Conservation (phyloP, 2,888 invertebrate genomes). For the Eueremaeus valkanovi region DNA sequence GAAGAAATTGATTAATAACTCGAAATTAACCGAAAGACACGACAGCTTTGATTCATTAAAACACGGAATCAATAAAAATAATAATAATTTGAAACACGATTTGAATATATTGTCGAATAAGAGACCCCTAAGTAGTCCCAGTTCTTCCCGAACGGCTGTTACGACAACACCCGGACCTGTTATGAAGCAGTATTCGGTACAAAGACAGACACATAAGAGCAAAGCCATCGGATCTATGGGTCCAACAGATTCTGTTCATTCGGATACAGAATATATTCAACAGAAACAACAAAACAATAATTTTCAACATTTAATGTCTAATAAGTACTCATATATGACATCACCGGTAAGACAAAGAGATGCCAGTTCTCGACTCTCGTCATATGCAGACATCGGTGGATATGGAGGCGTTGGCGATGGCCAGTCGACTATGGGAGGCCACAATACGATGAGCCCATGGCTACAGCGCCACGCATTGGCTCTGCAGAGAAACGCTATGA, state of each 20-base stretch:
- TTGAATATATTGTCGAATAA: not conserved
- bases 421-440: not conserved
- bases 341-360: slow-evolving; percentile 32
- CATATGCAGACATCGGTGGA: slow-evolving; percentile 11
- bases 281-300: not conserved
- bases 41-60: not conserved
- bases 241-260: slow-evolving; percentile 54
- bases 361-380: not conserved
- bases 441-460: slow-evolving; percentile 7
- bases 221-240: slow-evolving; percentile 57
- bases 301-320: not conserved
- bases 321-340: slow-evolving; percentile 33
- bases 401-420: not conserved
- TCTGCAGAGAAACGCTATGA: slow-evolving; percentile 55
- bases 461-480: slow-evolving; percentile 28
- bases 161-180: not conserved
- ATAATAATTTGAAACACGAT: not conserved
- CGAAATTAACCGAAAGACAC: slow-evolving; percentile 6
- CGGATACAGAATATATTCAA: slow-evolving; percentile 45
- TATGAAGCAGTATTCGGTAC: slow-evolving; percentile 2
- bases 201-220: not conserved
- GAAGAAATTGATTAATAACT: slow-evolving; percentile 15
- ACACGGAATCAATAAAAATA: not conserved
- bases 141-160: not conserved
- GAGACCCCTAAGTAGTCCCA: slow-evolving; percentile 9